phyloP scores from a whole-genome alignment of 2,797 vertebrate genomes.

The Pseudocheirus occidentalis region DNA sequence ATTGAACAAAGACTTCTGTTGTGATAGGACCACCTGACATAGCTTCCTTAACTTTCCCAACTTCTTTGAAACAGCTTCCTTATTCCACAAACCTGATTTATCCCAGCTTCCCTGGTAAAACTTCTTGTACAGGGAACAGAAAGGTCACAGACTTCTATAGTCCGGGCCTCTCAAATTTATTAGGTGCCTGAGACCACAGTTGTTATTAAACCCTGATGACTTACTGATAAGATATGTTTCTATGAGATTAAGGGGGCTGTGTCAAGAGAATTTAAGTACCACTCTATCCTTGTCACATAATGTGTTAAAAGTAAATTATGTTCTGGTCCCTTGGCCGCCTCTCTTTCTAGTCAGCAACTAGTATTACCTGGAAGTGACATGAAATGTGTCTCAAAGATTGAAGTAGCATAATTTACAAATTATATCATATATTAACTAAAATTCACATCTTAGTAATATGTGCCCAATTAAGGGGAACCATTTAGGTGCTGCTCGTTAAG shows the following conservation, averaged over 20 bases:
- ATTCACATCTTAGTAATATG: neutral
- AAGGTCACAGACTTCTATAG: neutral
- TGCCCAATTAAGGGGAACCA: neutral
- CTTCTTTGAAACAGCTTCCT: neutral
- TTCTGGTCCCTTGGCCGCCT: neutral
- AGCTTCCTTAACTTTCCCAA: neutral
- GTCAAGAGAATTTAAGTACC: neutral
- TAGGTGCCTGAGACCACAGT: neutral
- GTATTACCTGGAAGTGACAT: neutral
- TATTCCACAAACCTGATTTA: neutral
- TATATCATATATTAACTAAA: neutral
- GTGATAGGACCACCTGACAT: neutral
- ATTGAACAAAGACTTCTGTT: neutral
- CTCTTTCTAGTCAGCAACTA: neutral
- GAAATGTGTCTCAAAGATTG: neutral
- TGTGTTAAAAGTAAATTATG: neutral
- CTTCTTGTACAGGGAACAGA: neutral
- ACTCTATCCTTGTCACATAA: neutral
- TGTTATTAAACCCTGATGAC: neutral
- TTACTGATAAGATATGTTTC: neutral
- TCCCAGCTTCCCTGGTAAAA: neutral
- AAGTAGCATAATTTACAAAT: neutral
- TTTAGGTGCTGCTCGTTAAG: neutral
- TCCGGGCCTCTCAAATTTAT: neutral
- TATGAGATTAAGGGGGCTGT: neutral